Percentiles rank a stretch among this genome's conserved stretches.
These are phyloP conservation scores for Gastrophryne carolinensis DNA, from an alignment of 2,797 vertebrate genomes.

Conservation along the genomic window DNA sequence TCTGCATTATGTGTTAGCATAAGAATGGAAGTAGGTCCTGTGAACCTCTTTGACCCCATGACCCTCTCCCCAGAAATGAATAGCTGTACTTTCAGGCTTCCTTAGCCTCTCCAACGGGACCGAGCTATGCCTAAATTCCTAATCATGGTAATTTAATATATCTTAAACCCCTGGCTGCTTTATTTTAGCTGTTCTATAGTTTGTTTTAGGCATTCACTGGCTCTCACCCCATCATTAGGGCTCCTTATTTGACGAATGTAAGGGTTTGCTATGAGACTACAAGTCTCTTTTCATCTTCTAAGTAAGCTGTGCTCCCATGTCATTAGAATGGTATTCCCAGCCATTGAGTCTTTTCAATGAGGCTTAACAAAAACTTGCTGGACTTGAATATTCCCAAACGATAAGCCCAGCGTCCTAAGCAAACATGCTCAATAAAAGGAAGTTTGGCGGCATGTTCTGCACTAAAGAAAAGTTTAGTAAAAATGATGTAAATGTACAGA, in stretches of 20 bases:
- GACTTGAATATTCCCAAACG: conserved; percentile 67
- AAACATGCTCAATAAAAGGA: conserved; percentile 60
- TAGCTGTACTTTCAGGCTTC: conserved; percentile 81
- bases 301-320: conserved; percentile 77
- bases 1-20: conserved; percentile 88
- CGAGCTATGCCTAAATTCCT: conserved; percentile 90
- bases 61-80: conserved; percentile 88
- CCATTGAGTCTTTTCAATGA: conserved; percentile 77
- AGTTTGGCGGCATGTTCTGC: conserved; percentile 24
- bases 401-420: conserved; percentile 62
- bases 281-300: conserved; percentile 78
- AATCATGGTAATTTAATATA: conserved; percentile 99
- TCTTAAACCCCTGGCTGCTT: conserved; percentile 88
- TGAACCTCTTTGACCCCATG: conserved; percentile 92
- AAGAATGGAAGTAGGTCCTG: conserved; percentile 91
- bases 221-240: conserved; percentile 82
- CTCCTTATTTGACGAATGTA: conserved; percentile 78
- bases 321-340: conserved; percentile 79
- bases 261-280: conserved; percentile 78
- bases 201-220: conserved; percentile 90
- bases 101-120: conserved; percentile 86
- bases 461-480: background rate
- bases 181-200: conserved; percentile 85
- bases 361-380: conserved; percentile 68
- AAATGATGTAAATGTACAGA: background rate